A percentile compares a stretch with the other conserved stretches of the same genome.
phyloP scores from a whole-genome alignment of 2,888 invertebrate genomes.

The Punctoribates punctum region DNA sequence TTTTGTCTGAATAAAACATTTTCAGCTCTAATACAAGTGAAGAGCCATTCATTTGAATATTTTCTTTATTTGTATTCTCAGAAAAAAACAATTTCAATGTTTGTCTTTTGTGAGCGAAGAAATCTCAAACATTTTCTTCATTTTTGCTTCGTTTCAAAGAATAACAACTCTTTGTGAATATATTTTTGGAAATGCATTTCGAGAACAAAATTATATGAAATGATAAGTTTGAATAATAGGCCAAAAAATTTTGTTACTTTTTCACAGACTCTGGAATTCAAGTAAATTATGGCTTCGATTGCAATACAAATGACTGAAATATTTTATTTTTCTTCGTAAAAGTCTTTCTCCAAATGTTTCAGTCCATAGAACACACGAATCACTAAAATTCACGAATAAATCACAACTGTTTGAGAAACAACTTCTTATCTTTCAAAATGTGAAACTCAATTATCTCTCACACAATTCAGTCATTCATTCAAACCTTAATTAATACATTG shows the following conservation, averaged over 20 bases:
- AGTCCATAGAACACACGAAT: slow-evolving; percentile 3
- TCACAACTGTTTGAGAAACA: neutral
- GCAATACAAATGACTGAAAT: slow-evolving; percentile 7
- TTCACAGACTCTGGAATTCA: neutral
- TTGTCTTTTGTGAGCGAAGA: neutral
- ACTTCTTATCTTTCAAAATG: too few species aligned
- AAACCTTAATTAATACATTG: too few species aligned
- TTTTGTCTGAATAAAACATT: slow-evolving; percentile 4
- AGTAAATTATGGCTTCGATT: slow-evolving; percentile 13
- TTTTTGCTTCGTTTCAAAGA: too few species aligned
- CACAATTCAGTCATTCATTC: too few species aligned
- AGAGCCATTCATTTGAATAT: neutral
- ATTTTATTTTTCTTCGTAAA: neutral
- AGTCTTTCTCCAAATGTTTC: neutral
- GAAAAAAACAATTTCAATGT: slow-evolving; percentile 4
- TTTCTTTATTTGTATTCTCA: neutral
- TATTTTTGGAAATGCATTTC: neutral
- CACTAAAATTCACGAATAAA: neutral
- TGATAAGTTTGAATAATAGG: slow-evolving; percentile 17
- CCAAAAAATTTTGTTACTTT: neutral
- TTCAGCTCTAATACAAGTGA: neutral
- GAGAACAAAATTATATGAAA: slow-evolving; percentile 1
- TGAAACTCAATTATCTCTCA: too few species aligned
- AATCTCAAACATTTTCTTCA: neutral
- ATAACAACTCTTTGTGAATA: too few species aligned